phyloP scores from a whole-genome alignment of 2,888 invertebrate species.

The Diploptera punctata region DNA sequence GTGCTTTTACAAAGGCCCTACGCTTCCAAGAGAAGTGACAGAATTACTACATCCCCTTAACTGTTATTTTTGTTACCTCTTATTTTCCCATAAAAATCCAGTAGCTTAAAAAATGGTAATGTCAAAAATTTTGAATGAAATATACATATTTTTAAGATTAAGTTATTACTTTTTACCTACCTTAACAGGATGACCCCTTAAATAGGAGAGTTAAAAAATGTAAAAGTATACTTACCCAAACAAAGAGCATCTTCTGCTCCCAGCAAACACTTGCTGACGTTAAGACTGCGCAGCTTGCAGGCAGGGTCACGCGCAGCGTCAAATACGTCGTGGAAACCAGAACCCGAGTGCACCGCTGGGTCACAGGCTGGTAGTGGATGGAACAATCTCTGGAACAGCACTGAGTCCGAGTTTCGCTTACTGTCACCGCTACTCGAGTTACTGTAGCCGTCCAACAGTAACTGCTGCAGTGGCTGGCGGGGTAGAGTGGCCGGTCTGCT shows the following conservation, averaged over 20 bases:
- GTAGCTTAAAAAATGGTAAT: too few species aligned
- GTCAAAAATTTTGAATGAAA: too few species aligned
- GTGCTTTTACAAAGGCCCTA: too few species aligned
- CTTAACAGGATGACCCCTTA: too few species aligned
- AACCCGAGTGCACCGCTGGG: slow-evolving; percentile 53
- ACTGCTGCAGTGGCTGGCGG: slow-evolving; percentile 56
- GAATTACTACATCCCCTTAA: too few species aligned
- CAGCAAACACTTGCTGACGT: slow-evolving; percentile 63
- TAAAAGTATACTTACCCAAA: slow-evolving; percentile 57
- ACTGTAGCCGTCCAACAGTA: slow-evolving; percentile 48
- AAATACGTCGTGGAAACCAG: slow-evolving; percentile 58
- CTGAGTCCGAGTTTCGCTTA: slow-evolving; percentile 62
- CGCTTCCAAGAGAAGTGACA: too few species aligned
- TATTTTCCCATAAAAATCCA: too few species aligned
- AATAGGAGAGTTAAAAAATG: too few species aligned
- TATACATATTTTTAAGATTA: too few species aligned
- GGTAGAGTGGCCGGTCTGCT: slow-evolving; percentile 59
- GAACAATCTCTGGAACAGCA: slow-evolving; percentile 59
- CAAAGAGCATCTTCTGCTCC: slow-evolving; percentile 63
- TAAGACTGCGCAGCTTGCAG: slow-evolving; percentile 61
- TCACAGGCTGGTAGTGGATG: slow-evolving; percentile 62
- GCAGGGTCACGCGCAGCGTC: slow-evolving; percentile 57
- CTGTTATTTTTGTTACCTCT: too few species aligned
- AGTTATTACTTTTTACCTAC: too few species aligned
- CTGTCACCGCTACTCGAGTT: slow-evolving; percentile 48